Percentiles rank a stretch among this genome's conserved stretches.
These are phyloP conservation scores for Ahaetulla prasina DNA, from an alignment of 2,113 vertebrate species.

Conservation along the genomic window DNA sequence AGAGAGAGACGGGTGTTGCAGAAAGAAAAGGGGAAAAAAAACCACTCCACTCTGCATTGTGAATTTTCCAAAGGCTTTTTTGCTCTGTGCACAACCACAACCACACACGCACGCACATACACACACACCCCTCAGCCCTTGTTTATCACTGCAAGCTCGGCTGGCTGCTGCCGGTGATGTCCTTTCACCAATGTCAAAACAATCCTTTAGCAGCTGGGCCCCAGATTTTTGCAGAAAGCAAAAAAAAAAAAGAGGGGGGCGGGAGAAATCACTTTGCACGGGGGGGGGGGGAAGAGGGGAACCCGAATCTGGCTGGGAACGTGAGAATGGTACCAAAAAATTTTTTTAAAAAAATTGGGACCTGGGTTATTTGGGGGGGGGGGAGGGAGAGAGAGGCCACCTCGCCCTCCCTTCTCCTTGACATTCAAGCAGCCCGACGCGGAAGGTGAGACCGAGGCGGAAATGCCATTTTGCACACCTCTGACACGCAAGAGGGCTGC, in stretches of 20 bases:
- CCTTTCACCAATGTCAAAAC: conserved; percentile 63
- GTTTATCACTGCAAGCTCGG: conserved; percentile 29
- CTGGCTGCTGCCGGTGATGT: conserved; percentile 45
- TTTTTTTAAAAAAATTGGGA: too few relatives aligned
- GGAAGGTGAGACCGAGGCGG: background rate
- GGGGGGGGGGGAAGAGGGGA: background rate
- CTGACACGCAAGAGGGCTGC: background rate
- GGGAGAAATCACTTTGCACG: too few relatives aligned
- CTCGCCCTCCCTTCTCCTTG: too few relatives aligned
- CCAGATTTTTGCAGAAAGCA: background rate
- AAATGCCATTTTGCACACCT: background rate
- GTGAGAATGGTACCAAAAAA: too few relatives aligned
- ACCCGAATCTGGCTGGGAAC: too few relatives aligned
- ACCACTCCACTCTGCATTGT: conserved; percentile 24
- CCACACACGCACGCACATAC: conserved; percentile 44
- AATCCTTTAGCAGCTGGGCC: conserved; percentile 27
- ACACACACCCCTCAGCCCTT: conserved; percentile 15
- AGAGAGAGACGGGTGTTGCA: conserved; percentile 2
- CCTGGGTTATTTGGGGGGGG: too few relatives aligned
- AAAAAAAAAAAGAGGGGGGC: background rate
- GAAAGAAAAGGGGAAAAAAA: background rate
- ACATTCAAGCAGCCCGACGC: background rate
- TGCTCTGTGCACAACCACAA: background rate
- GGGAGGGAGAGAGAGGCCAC: background rate
- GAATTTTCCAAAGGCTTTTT: conserved; percentile 30